Percentiles rank a stretch among this genome's conserved stretches.
Evolutionary conservation across 2,113 vertebrate genomes (phyloP).

Genomic region (Centrocercus urophasianus): DNA sequence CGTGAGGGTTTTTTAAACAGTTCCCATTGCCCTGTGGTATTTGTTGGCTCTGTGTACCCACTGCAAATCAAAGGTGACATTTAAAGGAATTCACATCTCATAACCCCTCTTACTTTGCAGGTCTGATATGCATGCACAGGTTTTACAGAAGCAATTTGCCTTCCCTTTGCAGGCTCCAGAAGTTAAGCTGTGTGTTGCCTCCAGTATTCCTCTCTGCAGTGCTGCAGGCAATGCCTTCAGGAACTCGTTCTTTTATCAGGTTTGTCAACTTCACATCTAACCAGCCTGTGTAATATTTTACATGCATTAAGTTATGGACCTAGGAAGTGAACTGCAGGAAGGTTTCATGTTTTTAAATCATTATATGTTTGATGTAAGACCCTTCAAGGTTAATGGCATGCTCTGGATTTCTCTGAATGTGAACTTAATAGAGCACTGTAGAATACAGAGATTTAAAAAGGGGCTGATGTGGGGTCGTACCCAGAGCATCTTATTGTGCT

Average conservation of each 20-base stretch:
- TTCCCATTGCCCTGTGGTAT: not conserved
- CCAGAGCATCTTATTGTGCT: not conserved
- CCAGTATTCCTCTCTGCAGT: conserved; percentile 80
- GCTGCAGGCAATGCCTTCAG: conserved; percentile 82
- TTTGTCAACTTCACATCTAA: conserved; percentile 37
- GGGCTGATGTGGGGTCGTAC: not conserved
- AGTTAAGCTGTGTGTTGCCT: conserved; percentile 82
- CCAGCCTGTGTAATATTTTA: not conserved
- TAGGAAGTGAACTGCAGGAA: not conserved
- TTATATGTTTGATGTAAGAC: not conserved
- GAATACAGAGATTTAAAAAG: not conserved
- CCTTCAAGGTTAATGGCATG: not conserved
- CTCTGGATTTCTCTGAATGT: not conserved
- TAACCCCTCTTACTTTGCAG: not conserved
- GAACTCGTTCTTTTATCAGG: conserved; percentile 89
- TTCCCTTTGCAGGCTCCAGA: conserved; percentile 78
- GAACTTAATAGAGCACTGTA: not conserved
- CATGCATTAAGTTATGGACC: not conserved
- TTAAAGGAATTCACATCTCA: not conserved
- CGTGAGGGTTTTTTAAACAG: not conserved
- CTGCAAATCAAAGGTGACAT: not conserved
- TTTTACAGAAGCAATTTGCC: not conserved
- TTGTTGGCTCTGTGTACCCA: not conserved
- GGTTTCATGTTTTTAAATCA: not conserved
- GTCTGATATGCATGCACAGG: not conserved